These are phyloP conservation scores for Columbina picui DNA, from an alignment of 2,113 vertebrate genomes.

Conservation along the genomic window DNA sequence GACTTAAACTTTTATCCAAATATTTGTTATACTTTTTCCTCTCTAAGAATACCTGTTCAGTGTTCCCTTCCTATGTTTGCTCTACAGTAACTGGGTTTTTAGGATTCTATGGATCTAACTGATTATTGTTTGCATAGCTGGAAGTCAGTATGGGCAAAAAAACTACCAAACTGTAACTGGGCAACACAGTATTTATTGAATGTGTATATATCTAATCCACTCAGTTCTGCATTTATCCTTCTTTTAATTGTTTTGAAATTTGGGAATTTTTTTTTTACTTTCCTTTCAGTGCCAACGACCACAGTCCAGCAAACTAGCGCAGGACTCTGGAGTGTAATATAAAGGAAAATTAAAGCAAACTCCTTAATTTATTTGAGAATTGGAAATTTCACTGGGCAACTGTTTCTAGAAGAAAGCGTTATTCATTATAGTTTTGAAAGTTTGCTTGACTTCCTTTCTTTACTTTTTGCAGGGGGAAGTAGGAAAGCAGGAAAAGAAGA, in stretches of 20 bases:
- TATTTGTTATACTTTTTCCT: slow-evolving; percentile 43
- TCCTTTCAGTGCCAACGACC: not conserved
- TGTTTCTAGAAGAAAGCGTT: not conserved
- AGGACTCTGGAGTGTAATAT: not conserved
- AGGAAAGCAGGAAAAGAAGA: not conserved
- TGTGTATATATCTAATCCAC: not conserved
- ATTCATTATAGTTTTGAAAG: not conserved
- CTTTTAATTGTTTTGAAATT: not conserved
- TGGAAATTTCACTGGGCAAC: not conserved
- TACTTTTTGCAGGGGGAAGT: not conserved
- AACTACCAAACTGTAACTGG: not conserved
- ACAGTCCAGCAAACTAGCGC: not conserved
- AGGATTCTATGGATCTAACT: not conserved
- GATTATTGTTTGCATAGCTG: not conserved
- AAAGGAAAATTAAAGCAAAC: not conserved
- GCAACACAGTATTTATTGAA: not conserved
- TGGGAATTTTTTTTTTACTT: not conserved
- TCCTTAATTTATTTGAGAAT: not conserved
- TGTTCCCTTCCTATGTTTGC: not conserved
- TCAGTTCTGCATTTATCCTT: not conserved
- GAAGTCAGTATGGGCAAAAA: not conserved
- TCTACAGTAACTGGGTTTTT: not conserved
- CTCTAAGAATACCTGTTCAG: not conserved
- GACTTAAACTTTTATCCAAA: slow-evolving; percentile 20
- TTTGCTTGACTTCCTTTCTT: not conserved